Evolutionary conservation across 53 echinoderm and acorn worm species (phyloP).

Genomic region (Paelopatides confundens): DNA sequence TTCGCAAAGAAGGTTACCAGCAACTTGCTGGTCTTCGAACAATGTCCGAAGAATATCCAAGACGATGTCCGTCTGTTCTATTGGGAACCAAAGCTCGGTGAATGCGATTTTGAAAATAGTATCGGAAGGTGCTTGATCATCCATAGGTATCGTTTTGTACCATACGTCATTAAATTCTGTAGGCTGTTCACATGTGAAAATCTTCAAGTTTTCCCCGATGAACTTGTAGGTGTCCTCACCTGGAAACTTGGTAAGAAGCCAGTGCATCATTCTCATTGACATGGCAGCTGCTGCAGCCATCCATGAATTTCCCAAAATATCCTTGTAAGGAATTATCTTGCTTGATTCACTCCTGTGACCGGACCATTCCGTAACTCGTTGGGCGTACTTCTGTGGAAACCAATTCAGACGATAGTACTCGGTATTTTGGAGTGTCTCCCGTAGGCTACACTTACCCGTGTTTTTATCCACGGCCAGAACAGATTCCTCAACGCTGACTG

Average conservation of each 20-base stretch:
- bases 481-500: constrained; percentile 4
- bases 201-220: background rate
- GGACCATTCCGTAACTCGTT: constrained; percentile 42
- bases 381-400: constrained; percentile 33
- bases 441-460: background rate
- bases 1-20: constrained; percentile 6
- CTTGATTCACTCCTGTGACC: background rate
- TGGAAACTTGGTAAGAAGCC: background rate
- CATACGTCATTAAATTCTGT: constrained; percentile 11
- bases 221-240: constrained; percentile 1
- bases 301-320: background rate
- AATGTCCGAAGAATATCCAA: constrained; percentile 10
- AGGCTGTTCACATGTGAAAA: constrained; percentile 6
- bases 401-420: constrained; percentile 9
- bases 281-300: background rate
- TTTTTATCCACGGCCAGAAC: background rate
- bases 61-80: constrained; percentile 37
- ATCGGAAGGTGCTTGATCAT: constrained; percentile 1
- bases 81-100: constrained; percentile 48
- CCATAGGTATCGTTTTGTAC: constrained; percentile 39
- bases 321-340: constrained; percentile 1
- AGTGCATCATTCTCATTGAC: background rate
- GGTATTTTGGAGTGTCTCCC: background rate
- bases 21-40: constrained; percentile 22
- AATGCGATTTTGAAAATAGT: constrained; percentile 29